Evolutionary conservation across 2,113 vertebrate genomes (phyloP).

Genomic region (Pipra filicauda): DNA sequence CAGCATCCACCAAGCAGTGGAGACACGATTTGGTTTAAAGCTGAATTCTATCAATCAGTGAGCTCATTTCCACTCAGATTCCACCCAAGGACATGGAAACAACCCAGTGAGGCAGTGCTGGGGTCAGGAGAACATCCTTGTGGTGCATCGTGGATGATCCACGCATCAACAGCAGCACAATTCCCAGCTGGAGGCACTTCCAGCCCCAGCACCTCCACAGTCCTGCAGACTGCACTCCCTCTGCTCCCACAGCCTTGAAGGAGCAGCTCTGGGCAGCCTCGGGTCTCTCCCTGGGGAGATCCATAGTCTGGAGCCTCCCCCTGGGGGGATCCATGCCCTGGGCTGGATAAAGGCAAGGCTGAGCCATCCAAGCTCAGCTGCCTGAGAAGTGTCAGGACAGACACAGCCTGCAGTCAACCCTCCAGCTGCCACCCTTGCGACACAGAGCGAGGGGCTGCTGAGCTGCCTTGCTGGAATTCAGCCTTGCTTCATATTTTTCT

Average conservation of each 20-base stretch:
- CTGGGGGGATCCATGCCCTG: background rate
- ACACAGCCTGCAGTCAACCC: no score
- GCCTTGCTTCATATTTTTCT: background rate
- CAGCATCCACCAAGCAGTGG: accelerated
- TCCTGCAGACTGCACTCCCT: accelerated
- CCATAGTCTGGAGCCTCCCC: background rate
- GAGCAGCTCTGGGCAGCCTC: background rate
- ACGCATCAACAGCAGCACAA: accelerated
- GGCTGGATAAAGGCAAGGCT: background rate
- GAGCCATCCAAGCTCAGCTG: background rate
- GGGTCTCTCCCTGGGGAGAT: background rate
- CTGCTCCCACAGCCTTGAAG: background rate
- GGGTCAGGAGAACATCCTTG: accelerated
- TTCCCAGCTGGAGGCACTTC: background rate
- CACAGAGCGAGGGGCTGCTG: background rate
- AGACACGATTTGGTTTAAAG: background rate
- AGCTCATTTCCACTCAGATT: background rate
- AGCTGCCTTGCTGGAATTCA: background rate
- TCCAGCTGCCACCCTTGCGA: accelerated
- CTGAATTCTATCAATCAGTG: accelerated
- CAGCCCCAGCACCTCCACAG: background rate
- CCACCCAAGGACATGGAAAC: background rate
- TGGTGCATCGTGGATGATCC: accelerated
- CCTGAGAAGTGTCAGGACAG: background rate
- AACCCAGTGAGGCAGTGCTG: background rate